A percentile compares a stretch with the other conserved stretches of the same genome.
phyloP scores from a whole-genome alignment of 2,888 invertebrate species.

The Tenthredo scrophulariae region DNA sequence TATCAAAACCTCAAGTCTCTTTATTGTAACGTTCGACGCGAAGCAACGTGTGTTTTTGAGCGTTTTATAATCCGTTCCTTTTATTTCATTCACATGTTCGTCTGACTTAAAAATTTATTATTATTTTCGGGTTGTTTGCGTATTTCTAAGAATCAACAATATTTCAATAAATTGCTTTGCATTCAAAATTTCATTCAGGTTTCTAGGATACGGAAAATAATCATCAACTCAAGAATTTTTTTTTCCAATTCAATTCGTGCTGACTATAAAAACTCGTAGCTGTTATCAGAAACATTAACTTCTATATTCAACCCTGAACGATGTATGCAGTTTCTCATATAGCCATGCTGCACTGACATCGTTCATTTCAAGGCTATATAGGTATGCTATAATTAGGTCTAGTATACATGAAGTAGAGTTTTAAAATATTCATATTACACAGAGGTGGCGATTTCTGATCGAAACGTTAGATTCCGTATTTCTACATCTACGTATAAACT shows the following conservation, averaged over 20 bases:
- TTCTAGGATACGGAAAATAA: neutral
- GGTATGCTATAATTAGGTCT: neutral
- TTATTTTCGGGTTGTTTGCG: neutral
- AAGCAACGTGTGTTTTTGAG: neutral
- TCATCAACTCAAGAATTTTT: neutral
- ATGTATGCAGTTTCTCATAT: neutral
- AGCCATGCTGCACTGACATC: constrained; percentile 6
- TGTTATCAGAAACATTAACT: neutral
- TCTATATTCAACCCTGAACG: neutral
- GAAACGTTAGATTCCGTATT: neutral
- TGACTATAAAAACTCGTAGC: neutral
- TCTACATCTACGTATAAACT: neutral
- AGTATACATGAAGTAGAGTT: neutral
- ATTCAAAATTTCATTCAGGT: neutral
- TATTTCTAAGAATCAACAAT: neutral
- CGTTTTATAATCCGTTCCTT: neutral
- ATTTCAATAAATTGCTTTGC: neutral
- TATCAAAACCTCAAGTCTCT: constrained; percentile 5
- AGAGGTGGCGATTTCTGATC: neutral
- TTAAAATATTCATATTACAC: constrained; percentile 29
- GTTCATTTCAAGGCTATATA: constrained; percentile 31
- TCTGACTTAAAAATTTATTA: neutral
- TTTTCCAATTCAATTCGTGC: neutral
- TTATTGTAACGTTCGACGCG: neutral
- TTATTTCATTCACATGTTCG: neutral